Evolutionary conservation across 1,140 invertebrate species (phyloP).

Genomic region (Microvelia longipes): DNA sequence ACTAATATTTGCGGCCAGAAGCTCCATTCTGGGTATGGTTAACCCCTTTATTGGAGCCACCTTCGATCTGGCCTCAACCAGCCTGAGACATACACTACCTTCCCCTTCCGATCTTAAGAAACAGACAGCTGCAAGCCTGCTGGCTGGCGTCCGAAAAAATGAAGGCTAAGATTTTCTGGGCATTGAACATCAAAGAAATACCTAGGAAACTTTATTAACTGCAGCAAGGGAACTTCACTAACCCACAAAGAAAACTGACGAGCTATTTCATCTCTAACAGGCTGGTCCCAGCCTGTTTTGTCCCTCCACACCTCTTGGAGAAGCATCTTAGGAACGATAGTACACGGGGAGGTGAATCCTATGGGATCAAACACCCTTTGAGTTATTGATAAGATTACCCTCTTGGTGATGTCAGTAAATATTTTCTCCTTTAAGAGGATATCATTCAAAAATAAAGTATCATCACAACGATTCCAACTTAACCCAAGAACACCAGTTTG

Average conservation of each 20-base stretch:
- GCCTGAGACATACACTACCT: background rate
- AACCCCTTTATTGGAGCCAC: conserved; percentile 24
- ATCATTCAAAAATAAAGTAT: background rate
- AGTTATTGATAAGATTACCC: background rate
- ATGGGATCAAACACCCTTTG: conserved; percentile 25
- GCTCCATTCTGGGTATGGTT: conserved; percentile 27
- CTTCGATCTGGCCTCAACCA: conserved; percentile 18
- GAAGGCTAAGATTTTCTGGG: conserved; percentile 14
- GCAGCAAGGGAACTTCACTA: background rate
- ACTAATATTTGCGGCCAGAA: conserved; percentile 27
- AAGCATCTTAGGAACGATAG: conserved; percentile 22
- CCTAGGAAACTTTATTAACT: background rate
- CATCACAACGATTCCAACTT: background rate
- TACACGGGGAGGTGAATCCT: conserved; percentile 22
- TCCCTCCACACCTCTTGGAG: conserved; percentile 21
- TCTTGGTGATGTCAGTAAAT: conserved; percentile 15
- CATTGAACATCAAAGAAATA: background rate
- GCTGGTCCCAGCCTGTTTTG: conserved; percentile 20
- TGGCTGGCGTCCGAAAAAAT: conserved; percentile 27
- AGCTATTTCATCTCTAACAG: background rate
- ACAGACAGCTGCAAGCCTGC: conserved; percentile 23
- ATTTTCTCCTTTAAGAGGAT: conserved; percentile 15
- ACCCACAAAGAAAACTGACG: background rate
- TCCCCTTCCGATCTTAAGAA: conserved; percentile 15
- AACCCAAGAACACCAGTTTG: conserved; percentile 10